A percentile compares a stretch with the other conserved stretches of the same genome.
Evolutionary conservation across 2,888 invertebrate genomes (phyloP).

Genomic region (Trichogramma evanescens): DNA sequence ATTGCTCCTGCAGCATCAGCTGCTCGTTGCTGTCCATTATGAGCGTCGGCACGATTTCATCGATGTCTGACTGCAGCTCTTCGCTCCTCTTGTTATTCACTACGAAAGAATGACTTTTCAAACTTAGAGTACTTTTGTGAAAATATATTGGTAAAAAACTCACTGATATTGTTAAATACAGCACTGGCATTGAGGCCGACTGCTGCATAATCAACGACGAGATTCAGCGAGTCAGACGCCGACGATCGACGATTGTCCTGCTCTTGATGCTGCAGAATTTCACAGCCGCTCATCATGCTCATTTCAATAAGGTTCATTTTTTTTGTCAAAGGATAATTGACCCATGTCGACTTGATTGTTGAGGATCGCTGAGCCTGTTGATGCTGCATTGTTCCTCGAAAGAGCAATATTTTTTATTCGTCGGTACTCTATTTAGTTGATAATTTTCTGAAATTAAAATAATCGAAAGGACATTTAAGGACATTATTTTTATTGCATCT

Average conservation of each 20-base stretch:
- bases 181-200: neutral
- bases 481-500: no score
- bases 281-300: conserved; percentile 9
- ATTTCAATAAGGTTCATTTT: neutral
- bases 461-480: no score
- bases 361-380: neutral
- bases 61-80: no score
- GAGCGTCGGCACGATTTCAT: no score
- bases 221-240: no score
- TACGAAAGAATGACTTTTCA: neutral
- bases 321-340: neutral
- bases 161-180: neutral
- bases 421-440: no score
- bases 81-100: neutral
- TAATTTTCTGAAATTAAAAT: no score
- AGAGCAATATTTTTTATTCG: neutral
- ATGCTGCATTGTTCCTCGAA: neutral
- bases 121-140: neutral
- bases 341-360: neutral
- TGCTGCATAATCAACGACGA: neutral
- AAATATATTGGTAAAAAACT: neutral
- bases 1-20: no score
- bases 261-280: conserved; percentile 2
- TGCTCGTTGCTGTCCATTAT: no score
- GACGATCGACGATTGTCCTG: neutral